These are phyloP conservation scores for Drosophila ustulata DNA, from an alignment of 2,888 invertebrate genomes.

Conservation along the genomic window DNA sequence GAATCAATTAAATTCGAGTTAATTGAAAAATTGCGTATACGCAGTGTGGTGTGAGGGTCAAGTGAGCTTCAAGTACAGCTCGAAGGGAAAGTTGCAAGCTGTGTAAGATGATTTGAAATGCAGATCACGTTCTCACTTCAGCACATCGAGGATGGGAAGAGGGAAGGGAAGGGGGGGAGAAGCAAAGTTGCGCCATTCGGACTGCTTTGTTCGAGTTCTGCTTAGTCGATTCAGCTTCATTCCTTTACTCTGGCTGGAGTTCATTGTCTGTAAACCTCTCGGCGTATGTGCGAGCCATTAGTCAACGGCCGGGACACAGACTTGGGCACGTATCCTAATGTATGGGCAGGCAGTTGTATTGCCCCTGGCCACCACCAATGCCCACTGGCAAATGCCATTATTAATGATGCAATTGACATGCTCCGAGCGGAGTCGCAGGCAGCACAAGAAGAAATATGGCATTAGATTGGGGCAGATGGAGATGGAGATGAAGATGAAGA, in stretches of 20 bases:
- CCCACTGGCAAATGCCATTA: constrained; percentile 52
- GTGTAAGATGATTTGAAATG: constrained; percentile 40
- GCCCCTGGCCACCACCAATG: constrained; percentile 3
- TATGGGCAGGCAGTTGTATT: constrained; percentile 22
- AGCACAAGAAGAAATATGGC: constrained; percentile 56
- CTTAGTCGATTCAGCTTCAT: not conserved
- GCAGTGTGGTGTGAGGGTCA: constrained; percentile 10
- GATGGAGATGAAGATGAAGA: not conserved
- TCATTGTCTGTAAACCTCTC: constrained; percentile 57
- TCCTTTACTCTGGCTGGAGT: constrained; percentile 33
- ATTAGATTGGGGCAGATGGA: constrained; percentile 18
- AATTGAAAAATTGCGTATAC: constrained; percentile 49
- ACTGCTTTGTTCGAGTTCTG: constrained; percentile 17
- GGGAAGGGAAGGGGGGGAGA: not conserved
- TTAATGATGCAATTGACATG: constrained; percentile 79
- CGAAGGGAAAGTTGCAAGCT: not conserved
- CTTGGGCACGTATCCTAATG: constrained; percentile 48
- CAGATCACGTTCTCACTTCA: constrained; percentile 51
- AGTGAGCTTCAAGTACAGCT: not conserved
- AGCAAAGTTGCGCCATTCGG: constrained; percentile 19
- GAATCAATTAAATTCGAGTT: constrained; percentile 36
- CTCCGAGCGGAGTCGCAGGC: constrained; percentile 26
- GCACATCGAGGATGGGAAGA: not conserved
- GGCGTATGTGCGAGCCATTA: constrained; percentile 52
- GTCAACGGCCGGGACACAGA: constrained; percentile 38